Evolutionary conservation across 2,113 vertebrate species (phyloP).

Genomic region (Rafetus swinhoei): DNA sequence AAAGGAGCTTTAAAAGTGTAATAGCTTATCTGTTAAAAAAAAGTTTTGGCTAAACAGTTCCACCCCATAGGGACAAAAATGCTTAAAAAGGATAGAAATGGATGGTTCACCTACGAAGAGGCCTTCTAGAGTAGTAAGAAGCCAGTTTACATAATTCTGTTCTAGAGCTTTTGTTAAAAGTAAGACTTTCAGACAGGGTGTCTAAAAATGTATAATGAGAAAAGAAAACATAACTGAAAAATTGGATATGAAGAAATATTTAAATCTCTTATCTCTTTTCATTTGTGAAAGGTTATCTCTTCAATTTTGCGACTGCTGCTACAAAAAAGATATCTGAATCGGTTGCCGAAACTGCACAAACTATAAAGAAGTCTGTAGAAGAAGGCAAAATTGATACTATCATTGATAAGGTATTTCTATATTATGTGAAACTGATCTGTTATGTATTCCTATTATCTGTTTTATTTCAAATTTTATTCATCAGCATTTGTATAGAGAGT

Average conservation of each 20-base stretch:
- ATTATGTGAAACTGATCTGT: neutral
- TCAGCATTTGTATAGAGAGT: neutral
- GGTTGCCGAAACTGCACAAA: slow-evolving; percentile 91
- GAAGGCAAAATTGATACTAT: slow-evolving; percentile 96
- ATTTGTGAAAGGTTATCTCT: slow-evolving; percentile 85
- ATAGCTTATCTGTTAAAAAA: neutral
- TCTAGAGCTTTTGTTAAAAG: neutral
- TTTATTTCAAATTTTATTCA: neutral
- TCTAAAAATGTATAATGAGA: neutral
- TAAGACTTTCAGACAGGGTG: neutral
- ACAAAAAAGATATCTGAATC: slow-evolving; percentile 96
- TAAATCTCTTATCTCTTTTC: slow-evolving; percentile 10
- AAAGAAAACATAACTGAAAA: neutral
- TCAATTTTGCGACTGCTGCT: slow-evolving; percentile 91
- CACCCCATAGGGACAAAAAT: neutral
- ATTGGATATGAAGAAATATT: neutral
- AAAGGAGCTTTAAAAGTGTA: neutral
- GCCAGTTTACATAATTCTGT: neutral
- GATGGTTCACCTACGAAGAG: neutral
- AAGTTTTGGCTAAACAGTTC: neutral
- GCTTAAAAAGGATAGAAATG: neutral
- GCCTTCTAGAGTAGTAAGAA: neutral
- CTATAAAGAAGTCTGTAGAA: slow-evolving; percentile 95
- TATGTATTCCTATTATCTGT: neutral
- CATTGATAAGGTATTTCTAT: slow-evolving; percentile 90